Base-by-base conservation (phyloP, 2,888 invertebrate species). In the Melanchra persicariae region DNA sequence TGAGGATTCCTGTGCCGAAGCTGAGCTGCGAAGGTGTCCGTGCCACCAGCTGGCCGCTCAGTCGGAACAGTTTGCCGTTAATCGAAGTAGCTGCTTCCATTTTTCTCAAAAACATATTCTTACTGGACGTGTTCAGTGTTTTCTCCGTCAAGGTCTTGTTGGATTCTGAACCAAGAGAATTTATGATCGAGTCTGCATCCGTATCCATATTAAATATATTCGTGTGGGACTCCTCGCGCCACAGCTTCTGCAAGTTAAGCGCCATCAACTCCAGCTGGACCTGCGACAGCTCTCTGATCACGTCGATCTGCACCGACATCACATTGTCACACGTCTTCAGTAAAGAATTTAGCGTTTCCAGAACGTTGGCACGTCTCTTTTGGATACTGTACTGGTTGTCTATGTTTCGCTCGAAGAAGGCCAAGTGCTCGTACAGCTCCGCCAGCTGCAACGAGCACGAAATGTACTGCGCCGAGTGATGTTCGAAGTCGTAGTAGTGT, bases 331-430 rank as follows among this genome's bases (percentile, higher is more conserved):
- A 93, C 0, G 92, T 93, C 86, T 96, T 96, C 52, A 97, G 87
- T 76, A 97, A 88, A 0, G 96, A 93, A 85, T 96, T 96, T 0
- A 97, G 88, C 0, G 96, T 95, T 87, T 97, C 97, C 26, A 97
- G 87, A 26, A 97, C 96, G 63, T 97, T 97, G 2, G 96, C 96
- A 26, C 97, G 91, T 58, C 96, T 93, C 87, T 96, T 97, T 82
- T 97, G 97, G 30, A 97, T 95, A 74, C 92, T 95, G 85, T 97
- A 97, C 81, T 95, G 95, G 74, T 91, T 93, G 75, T 97, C 97
- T 54, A 97, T 94, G 87, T 97, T 97, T 51, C 96, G 93, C 90
- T 98, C 98, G 91, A 97, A 98, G 89, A 97, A 97, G 0, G 97
- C 97, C 64, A 98, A 92, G 85, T 97, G 96, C 82, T 97, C 97